Evolutionary conservation across 1,140 invertebrate genomes (phyloP), one percentile per base, ranked within the genome.

Genomic region (Apis dorsata): DNA sequence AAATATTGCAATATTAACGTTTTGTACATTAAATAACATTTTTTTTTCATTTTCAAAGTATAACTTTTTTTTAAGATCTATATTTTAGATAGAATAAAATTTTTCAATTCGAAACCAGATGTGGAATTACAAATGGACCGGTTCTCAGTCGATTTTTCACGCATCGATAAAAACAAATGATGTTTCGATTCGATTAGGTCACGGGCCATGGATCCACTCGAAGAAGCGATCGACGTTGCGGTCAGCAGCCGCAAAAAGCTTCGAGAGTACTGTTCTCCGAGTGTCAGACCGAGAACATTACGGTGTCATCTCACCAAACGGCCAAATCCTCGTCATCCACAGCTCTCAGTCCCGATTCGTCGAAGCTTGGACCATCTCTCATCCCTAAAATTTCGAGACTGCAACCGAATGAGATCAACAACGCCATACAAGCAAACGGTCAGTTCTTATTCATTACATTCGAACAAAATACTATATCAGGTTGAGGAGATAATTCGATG

Each of bases 351-450:
- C 79, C 83, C 66, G 87, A 86, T 59, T 80, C 85, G 13, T 88
- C 87, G 86, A 93, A 90, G 74, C 87, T 95, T 85, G 94, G 94
- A 28, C 93, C 95, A 51, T 95, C 95, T 82, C 92, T 96, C 9
- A 95, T 96, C 85, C 95, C 95, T 7, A 96, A 96, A 93, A 90
- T 96, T 21, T 94, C 96, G 21, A 94, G 95, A 90, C 88, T 96
- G n/a, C 94, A 95, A 68, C 94, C 95, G 0, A 95, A 94, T 87
- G 95, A 96, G 88, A 95, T 95, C 79, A 93, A 92, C 11, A 94
- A 92, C 87, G 94, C 94, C 44, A 92, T 95, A n/a, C 91, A 93
- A 62, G 90, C 84, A 79, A 83, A 88, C 65, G 90, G 91, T 92
- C 51, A 89, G 85, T 89, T 83, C 21, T 34, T 44, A 44, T 44